A percentile compares a stretch with the other conserved stretches of the same genome.
Conservation (phyloP, 2,888 invertebrate species). For the Scaptomyza reducta region DNA sequence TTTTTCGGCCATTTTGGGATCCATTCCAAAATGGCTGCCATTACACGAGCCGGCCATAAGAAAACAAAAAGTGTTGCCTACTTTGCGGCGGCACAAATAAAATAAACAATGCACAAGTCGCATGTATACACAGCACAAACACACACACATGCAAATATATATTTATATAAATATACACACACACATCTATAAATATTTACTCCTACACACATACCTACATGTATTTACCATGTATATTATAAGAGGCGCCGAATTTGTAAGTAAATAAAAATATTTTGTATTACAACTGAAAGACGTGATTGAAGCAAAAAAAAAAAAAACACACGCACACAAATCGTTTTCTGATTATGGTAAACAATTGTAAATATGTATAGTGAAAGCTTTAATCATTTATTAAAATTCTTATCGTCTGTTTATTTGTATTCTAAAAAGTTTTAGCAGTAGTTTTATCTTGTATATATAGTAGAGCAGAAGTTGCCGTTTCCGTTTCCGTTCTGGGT, state of each 20-base stretch:
- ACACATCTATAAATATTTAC: slow-evolving; percentile 20
- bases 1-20: slow-evolving; percentile 17
- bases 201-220: slow-evolving; percentile 19
- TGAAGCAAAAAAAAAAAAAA: slow-evolving; percentile 4
- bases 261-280: slow-evolving; percentile 69
- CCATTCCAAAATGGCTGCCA: slow-evolving; percentile 50
- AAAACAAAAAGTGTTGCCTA: slow-evolving; percentile 44
- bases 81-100: slow-evolving; percentile 45
- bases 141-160: slow-evolving; percentile 37
- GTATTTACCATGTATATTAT: slow-evolving; percentile 33
- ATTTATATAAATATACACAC: slow-evolving; percentile 5
- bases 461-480: slow-evolving; percentile 40
- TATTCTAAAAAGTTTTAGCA: slow-evolving; percentile 15
- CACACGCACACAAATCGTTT: not conserved
- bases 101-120: slow-evolving; percentile 25
- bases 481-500: slow-evolving; percentile 69
- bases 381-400: slow-evolving; percentile 41
- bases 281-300: slow-evolving; percentile 36
- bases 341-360: slow-evolving; percentile 26
- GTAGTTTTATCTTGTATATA: slow-evolving; percentile 28
- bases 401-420: slow-evolving; percentile 27
- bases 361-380: slow-evolving; percentile 39
- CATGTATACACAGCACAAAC: slow-evolving; percentile 25
- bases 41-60: slow-evolving; percentile 33
- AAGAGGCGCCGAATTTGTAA: slow-evolving; percentile 54